Evolutionary conservation across 2,113 vertebrate species (phyloP).

Genomic region (Heterochromis multidens): DNA sequence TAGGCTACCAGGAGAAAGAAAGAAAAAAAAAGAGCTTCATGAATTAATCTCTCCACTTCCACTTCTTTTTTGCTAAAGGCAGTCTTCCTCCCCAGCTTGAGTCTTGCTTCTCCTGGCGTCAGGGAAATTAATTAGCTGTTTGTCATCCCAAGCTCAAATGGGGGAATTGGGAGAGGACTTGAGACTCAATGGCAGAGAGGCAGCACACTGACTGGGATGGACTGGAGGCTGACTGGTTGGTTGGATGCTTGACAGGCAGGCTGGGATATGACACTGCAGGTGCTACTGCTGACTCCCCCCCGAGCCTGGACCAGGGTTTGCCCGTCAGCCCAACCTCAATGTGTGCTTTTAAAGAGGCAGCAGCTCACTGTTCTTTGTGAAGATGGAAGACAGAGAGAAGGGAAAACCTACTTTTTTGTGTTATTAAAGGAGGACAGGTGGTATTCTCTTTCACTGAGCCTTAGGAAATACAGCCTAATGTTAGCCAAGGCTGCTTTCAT

Average conservation of each 20-base stretch:
- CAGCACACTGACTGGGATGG: conserved; percentile 34
- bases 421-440: conserved; percentile 68
- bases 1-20: conserved; percentile 22
- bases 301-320: conserved; percentile 38
- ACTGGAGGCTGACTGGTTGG: conserved; percentile 25
- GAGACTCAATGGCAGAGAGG: conserved; percentile 29
- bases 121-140: conserved; percentile 81
- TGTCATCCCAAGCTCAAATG: conserved; percentile 72
- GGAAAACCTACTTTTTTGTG: conserved; percentile 47
- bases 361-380: conserved; percentile 51
- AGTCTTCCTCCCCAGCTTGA: conserved; percentile 73
- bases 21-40: conserved; percentile 50
- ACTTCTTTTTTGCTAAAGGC: conserved; percentile 72
- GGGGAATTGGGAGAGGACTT: conserved; percentile 55
- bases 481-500: conserved; percentile 66
- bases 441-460: conserved; percentile 61
- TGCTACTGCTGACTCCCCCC: conserved; percentile 20
- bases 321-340: conserved; percentile 37
- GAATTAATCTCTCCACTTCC: conserved; percentile 78
- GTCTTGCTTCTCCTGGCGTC: conserved; percentile 66
- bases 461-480: conserved; percentile 63
- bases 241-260: conserved; percentile 32
- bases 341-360: conserved; percentile 15
- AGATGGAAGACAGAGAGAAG: conserved; percentile 46
- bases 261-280: conserved; percentile 46